Conservation (phyloP, 1,140 invertebrate genomes). For the Orchestia grillus region DNA sequence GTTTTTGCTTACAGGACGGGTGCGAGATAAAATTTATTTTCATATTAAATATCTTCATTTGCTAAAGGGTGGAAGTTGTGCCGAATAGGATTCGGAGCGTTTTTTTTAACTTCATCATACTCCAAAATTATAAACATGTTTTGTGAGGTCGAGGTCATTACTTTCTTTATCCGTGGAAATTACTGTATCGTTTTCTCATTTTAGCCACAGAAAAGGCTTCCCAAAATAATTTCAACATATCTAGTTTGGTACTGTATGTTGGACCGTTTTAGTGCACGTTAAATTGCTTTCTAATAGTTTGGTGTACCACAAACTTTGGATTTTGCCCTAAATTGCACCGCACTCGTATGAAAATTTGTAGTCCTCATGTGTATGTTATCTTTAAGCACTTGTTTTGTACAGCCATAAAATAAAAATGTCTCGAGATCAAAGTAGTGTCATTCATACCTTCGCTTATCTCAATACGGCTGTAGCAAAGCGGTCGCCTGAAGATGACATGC, state of each 20-base stretch:
- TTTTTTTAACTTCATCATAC: too few relatives aligned
- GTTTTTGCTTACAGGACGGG: too few relatives aligned
- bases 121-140: too few relatives aligned
- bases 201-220: too few relatives aligned
- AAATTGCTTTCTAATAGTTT: not conserved
- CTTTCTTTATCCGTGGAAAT: too few relatives aligned
- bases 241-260: not conserved
- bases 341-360: not conserved
- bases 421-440: not conserved
- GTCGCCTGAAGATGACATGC: not conserved
- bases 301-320: not conserved
- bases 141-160: too few relatives aligned
- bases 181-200: too few relatives aligned
- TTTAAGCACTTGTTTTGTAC: slow-evolving; percentile 19
- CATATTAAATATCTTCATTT: too few relatives aligned
- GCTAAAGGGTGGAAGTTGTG: too few relatives aligned
- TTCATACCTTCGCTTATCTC: not conserved
- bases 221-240: too few relatives aligned
- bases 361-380: not conserved
- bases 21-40: too few relatives aligned
- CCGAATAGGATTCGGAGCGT: too few relatives aligned
- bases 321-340: not conserved
- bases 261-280: not conserved
- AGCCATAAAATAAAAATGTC: not conserved
- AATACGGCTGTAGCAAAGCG: not conserved